These are phyloP conservation scores for Drosophila sechellia DNA, from an alignment of 1,140 invertebrate genomes.

Conservation along the genomic window DNA sequence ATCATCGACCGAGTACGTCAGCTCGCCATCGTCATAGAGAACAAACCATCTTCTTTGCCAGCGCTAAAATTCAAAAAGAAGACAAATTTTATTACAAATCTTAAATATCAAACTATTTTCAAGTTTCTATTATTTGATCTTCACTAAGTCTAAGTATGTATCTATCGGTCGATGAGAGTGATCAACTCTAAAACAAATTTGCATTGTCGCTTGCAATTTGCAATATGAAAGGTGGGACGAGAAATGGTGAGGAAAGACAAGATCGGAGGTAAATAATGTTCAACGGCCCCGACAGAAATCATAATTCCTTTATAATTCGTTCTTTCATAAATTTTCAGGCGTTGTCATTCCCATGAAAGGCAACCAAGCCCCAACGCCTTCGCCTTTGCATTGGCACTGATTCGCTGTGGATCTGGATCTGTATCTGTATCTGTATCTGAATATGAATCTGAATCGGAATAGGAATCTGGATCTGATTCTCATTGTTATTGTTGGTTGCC, in stretches of 20 bases:
- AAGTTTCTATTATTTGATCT: background rate
- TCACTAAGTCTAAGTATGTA: background rate
- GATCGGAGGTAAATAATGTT: constrained; percentile 37
- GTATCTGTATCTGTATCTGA: constrained; percentile 24
- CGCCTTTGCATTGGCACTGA: constrained; percentile 20
- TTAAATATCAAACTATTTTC: background rate
- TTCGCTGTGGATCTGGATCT: constrained; percentile 37
- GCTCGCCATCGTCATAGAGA: constrained; percentile 98
- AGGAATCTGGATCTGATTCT: constrained; percentile 47
- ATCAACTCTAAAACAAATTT: constrained; percentile 14
- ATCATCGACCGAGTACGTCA: constrained; percentile 98
- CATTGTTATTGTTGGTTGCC: constrained; percentile 74
- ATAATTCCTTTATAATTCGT: constrained; percentile 70
- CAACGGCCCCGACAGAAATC: constrained; percentile 70
- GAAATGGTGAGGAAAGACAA: background rate
- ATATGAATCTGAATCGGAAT: constrained; percentile 33
- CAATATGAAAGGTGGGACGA: constrained; percentile 5
- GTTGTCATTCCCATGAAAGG: constrained; percentile 65
- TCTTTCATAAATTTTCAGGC: constrained; percentile 44
- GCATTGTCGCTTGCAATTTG: constrained; percentile 23
- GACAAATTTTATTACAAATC: constrained; percentile 20
- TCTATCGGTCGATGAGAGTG: constrained; percentile 9
- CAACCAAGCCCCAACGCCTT: constrained; percentile 48
- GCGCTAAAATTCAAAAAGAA: constrained; percentile 89
- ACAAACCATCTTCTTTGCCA: constrained; percentile 99